A percentile compares a stretch with the other conserved stretches of the same genome.
Conservation (phyloP, 1,140 invertebrate genomes). For the Brachionus manjavacas region DNA sequence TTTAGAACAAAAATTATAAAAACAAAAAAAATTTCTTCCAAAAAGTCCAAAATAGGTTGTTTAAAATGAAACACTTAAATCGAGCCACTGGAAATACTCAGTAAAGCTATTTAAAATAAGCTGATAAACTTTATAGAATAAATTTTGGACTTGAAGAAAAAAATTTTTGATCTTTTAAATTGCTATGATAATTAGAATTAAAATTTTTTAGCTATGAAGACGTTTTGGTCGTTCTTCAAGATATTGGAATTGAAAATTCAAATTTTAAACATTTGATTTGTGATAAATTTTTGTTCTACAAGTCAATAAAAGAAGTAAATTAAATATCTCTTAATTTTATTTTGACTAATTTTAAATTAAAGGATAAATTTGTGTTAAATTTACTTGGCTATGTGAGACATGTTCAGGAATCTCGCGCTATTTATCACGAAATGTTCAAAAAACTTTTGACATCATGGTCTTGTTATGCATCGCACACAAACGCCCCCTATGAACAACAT, state of each 20-base stretch:
- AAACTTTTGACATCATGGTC: background rate
- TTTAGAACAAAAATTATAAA: too few relatives aligned
- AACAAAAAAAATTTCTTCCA: background rate
- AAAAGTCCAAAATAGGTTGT: background rate
- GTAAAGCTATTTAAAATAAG: too few relatives aligned
- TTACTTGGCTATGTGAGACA: background rate
- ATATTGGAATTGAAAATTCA: background rate
- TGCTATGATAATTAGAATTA: too few relatives aligned
- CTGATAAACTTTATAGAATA: too few relatives aligned
- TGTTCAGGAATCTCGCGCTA: background rate
- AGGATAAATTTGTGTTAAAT: background rate
- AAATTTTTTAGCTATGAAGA: slow-evolving; percentile 12
- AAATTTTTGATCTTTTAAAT: too few relatives aligned
- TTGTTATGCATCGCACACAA: background rate
- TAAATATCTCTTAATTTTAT: background rate
- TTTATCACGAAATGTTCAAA: background rate
- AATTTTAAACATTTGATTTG: slow-evolving; percentile 5
- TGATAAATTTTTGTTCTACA: slow-evolving; percentile 31
- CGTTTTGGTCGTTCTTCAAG: background rate
- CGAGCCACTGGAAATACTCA: too few relatives aligned
- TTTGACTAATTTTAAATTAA: background rate
- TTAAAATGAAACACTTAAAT: background rate
- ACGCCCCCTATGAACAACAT: slow-evolving; percentile 6
- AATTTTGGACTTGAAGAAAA: too few relatives aligned
- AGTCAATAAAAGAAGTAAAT: background rate